A percentile compares a stretch with the other conserved stretches of the same genome.
Evolutionary conservation across 2,113 vertebrate genomes (phyloP).

Genomic region (Castor canadensis): DNA sequence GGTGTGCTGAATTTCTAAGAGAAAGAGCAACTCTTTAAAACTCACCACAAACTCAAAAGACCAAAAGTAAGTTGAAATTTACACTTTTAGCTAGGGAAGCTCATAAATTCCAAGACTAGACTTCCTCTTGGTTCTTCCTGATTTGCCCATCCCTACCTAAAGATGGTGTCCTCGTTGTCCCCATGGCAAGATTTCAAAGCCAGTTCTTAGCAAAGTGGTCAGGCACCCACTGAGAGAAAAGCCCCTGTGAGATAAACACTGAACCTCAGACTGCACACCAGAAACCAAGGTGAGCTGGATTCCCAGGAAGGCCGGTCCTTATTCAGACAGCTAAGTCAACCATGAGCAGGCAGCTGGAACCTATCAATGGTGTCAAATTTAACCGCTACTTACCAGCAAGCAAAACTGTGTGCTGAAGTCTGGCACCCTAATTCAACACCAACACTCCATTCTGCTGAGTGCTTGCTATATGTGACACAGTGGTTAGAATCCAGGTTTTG

Average conservation of each 20-base stretch:
- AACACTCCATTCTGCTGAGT: not conserved
- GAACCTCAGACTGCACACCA: not conserved
- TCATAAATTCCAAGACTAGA: slow-evolving; percentile 41
- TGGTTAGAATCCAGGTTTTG: not conserved
- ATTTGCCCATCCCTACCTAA: not conserved
- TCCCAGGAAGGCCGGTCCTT: not conserved
- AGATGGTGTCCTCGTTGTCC: not conserved
- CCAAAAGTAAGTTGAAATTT: slow-evolving; percentile 54
- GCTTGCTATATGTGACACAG: not conserved
- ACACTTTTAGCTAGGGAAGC: slow-evolving; percentile 51
- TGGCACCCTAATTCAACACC: not conserved
- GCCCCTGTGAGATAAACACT: not conserved
- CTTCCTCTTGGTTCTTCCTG: slow-evolving; percentile 1
- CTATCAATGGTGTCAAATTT: not conserved
- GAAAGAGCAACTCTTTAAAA: slow-evolving; percentile 46
- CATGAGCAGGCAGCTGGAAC: not conserved
- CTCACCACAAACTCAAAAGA: slow-evolving; percentile 43
- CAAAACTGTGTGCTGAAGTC: not conserved
- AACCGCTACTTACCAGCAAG: not conserved
- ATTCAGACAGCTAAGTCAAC: not conserved
- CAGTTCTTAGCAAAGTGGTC: slow-evolving; percentile 6
- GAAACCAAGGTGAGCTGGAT: not conserved
- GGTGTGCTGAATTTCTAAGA: not conserved
- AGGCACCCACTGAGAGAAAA: not conserved
- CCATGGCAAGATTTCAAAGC: slow-evolving; percentile 1